These are phyloP conservation scores for Portevinia maculata DNA, from an alignment of 2,888 invertebrate genomes.

Conservation along the genomic window DNA sequence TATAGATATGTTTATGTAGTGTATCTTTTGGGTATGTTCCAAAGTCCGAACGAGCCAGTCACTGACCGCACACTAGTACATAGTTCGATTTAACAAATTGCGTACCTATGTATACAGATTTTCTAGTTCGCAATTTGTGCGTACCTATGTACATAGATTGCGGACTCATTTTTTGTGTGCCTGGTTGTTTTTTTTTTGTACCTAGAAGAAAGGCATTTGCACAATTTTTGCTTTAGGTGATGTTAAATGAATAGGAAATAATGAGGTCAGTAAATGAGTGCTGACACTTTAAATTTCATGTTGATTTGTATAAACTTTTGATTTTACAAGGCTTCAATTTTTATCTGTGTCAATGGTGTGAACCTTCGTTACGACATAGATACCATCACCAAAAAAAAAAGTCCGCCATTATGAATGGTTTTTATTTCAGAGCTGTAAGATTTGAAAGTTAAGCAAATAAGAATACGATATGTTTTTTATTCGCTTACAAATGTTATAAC, in stretches of 20 bases:
- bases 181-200: conserved; percentile 9
- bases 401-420: too few species aligned
- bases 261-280: background rate
- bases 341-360: too few species aligned
- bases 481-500: too few species aligned
- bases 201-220: conserved; percentile 33
- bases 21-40: conserved; percentile 51
- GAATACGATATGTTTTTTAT: too few species aligned
- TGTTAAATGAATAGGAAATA: background rate
- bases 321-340: too few species aligned
- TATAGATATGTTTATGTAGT: background rate
- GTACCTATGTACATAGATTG: background rate
- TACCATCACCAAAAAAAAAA: too few species aligned
- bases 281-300: conserved; percentile 5
- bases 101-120: conserved; percentile 14
- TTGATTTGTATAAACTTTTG: too few species aligned
- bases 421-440: too few species aligned
- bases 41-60: conserved; percentile 64
- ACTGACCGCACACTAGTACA: conserved; percentile 54
- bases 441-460: too few species aligned
- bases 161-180: background rate
- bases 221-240: conserved; percentile 19
- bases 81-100: conserved; percentile 16
- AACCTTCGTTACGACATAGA: too few species aligned
- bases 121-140: conserved; percentile 10